phyloP scores from a whole-genome alignment of 2,888 invertebrate species.

The Punctoribates punctum region DNA sequence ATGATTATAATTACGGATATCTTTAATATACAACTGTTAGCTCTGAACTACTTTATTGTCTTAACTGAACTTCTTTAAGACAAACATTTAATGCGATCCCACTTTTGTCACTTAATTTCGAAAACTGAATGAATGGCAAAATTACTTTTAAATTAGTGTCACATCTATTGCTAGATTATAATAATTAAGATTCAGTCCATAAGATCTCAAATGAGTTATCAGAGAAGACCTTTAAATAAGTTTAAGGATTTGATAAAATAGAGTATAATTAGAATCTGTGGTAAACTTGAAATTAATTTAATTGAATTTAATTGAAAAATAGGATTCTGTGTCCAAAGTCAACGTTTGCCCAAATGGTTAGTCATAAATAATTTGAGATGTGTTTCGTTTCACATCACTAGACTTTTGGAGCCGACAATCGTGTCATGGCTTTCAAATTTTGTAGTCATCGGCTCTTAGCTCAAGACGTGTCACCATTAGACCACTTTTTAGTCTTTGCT shows the following conservation, averaged over 20 bases:
- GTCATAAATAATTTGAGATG: neutral
- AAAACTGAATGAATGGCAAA: neutral
- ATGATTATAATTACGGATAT: neutral
- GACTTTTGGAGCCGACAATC: neutral
- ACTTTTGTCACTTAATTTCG: neutral
- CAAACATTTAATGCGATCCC: neutral
- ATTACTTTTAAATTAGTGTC: neutral
- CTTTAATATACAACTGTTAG: neutral
- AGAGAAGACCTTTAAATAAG: neutral
- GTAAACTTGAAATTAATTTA: neutral
- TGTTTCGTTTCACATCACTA: neutral
- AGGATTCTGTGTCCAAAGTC: neutral
- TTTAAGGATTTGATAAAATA: neutral
- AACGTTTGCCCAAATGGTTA: neutral
- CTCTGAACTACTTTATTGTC: neutral
- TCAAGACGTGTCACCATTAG: no score
- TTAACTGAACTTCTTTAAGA: neutral
- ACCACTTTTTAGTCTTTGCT: no score
- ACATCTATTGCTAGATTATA: neutral
- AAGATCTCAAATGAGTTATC: neutral
- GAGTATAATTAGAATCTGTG: neutral
- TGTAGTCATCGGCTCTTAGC: no score
- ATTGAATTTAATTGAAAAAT: neutral
- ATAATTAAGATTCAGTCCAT: neutral
- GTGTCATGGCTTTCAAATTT: neutral